Evolutionary conservation across 1,140 invertebrate species (phyloP), one percentile per base, ranked within the genome.

Genomic region (Drosophila lacertosa): DNA sequence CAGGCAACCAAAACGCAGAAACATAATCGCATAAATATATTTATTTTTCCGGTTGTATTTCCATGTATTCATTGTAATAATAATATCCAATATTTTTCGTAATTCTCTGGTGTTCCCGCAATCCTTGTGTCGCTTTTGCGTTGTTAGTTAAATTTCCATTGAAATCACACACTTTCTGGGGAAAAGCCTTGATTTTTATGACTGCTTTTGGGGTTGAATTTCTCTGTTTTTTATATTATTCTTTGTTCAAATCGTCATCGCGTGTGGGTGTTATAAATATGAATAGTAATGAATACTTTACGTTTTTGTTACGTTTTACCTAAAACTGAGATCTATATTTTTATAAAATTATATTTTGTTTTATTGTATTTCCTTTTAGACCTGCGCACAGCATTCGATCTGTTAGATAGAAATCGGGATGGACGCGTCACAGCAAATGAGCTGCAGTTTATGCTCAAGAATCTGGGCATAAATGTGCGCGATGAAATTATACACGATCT

Each of bases 341-440:
- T 29, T 29, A 9, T 7, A 29, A 29, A 7, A 29, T 29, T 20
- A 48, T 9, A 44, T 44, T 11, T n/a, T 37, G 2, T 37, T n/a
- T 39, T 32, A 29, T 22, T 60, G 67, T 50, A 16, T 63, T 51
- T 66, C 20, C 51, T 93, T 93, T 0, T 91, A 95, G 95, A 95
- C 90, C 91, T 96, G 62, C 93, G 94, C 73, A 95, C 94, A 76
- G 95, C 95, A 37, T 96, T 96, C 90, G 93, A 93, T 24, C 92
- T 96, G 55, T 90, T 96, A 90, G 95, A 96, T 84, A 92, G 94
- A 65, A 95, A 96, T 91, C 93, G 94, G 81, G 95, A 96, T 92
- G 95, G 95, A 7, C 93, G 94, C 79, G 93, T 96, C 35, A 95
- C 94, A 26, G 93, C 94, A 5, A 93, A 93, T 26, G 95, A 96